Conservation (phyloP, 2,888 invertebrate genomes). For the Brenthis hecate region DNA sequence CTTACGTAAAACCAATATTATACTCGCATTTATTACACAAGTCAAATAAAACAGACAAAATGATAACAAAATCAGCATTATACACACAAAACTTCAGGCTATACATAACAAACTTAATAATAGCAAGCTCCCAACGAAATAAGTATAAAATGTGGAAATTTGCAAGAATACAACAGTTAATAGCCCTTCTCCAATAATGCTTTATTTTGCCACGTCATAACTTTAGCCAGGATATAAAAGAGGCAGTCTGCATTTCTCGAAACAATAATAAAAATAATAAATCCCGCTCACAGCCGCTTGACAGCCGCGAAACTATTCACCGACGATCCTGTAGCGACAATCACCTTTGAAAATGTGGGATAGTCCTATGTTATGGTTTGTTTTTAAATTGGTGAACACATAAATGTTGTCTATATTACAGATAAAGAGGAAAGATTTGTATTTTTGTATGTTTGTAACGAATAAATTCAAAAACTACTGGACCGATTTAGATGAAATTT, state of each 20-base stretch:
- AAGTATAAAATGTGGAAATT: not conserved
- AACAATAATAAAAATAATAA: slow-evolving; percentile 82
- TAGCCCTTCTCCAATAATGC: slow-evolving; percentile 37
- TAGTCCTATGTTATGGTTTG: not conserved
- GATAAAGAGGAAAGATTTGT: too few species aligned
- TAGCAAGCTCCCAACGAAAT: not conserved
- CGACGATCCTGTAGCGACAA: slow-evolving; percentile 54
- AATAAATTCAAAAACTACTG: too few species aligned
- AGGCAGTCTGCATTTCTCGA: slow-evolving; percentile 60
- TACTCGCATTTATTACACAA: too few species aligned
- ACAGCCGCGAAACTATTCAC: slow-evolving; percentile 79
- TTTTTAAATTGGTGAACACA: not conserved
- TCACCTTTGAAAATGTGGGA: slow-evolving; percentile 4
- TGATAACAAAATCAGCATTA: not conserved
- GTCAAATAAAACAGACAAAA: too few species aligned
- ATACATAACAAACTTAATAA: not conserved
- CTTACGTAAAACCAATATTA: too few species aligned
- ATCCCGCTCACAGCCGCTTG: slow-evolving; percentile 77
- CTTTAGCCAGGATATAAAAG: slow-evolving; percentile 50
- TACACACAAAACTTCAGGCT: not conserved
- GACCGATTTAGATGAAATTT: too few species aligned
- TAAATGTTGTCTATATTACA: not conserved
- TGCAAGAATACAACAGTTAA: slow-evolving; percentile 16
- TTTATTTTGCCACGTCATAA: slow-evolving; percentile 42
- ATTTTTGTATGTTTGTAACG: too few species aligned